Evolutionary conservation across 2,797 vertebrate genomes (phyloP), one percentile per base, ranked within the genome.

Genomic region (Falco peregrinus): DNA sequence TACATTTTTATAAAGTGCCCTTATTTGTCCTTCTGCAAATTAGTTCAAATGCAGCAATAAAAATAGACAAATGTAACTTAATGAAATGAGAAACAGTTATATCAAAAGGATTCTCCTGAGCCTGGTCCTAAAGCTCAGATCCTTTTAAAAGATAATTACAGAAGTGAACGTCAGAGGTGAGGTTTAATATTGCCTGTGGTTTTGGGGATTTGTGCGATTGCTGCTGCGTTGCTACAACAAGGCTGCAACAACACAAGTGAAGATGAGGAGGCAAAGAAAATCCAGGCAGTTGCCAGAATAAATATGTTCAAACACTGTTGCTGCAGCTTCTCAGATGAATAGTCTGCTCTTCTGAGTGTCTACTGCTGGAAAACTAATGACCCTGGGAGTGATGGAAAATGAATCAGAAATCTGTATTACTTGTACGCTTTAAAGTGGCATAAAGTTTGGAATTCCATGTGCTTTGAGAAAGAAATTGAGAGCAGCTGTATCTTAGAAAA

Each of bases 1-100:
- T 93, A 95, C 73, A 26, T 78, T 92, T 95, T 94, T 67, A 93
- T 90, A 97, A 97, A 95, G 90, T 92, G 91, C 93, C 80, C 70
- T 94, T 88, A 73, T 88, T 94, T 87, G 84, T 82, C 74, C 43
- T 87, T 89, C 92, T 84, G 92, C 81, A 93, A 90, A 90, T 92
- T 47, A 96, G 83, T 82, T 73, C 41, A 91, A 91, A 93, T 19
- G 50, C 76, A 96, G 70, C 67, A 83, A 71, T 57, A 35, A 76
- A 80, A 91, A 51, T 5, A 90, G 29, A 54, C 3, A 3, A 95
- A 75, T 56, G 31, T 51, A 87, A 92, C 39, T 33, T 45, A 48
- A 48, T 43, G 16, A 67, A 61, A 84, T n/a, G 61, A 85, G n/a
- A 79, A 91, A 67, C 16, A 76, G 61, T 84, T 79, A 69, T 6